Base-by-base conservation (phyloP, 1,140 invertebrate genomes). In the Conopomorpha cramerella region DNA sequence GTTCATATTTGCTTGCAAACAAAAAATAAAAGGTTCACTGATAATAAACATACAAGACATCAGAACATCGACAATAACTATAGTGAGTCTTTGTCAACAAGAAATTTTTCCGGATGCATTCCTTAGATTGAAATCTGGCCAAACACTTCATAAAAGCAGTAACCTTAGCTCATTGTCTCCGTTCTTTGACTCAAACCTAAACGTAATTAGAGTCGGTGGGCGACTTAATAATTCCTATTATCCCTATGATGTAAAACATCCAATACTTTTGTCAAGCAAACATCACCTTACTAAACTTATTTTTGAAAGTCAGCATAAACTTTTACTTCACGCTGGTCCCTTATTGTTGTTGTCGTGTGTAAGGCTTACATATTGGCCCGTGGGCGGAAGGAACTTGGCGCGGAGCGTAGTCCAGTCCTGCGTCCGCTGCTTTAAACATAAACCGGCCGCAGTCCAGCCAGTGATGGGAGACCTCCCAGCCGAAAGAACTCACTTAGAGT, bases 121-220 rank as follows among this genome's bases (percentile, higher is more conserved):
- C n/a, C n/a, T n/a, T n/a, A n/a, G n/a, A n/a, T n/a, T n/a, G n/a
- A n/a, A n/a, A n/a, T n/a, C n/a, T n/a, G n/a, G n/a, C n/a, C n/a
- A n/a, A n/a, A n/a, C 39, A 13, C 13, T 13, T 17, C 12, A 3
- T 11, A 49, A 39, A 18, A 49, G 39, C 16, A 40, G 50, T 19
- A 34, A 52, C 14, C n/a, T n/a, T n/a, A n/a, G 31, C 11, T 29
- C 40, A 2, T 36, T 71, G 8, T 55, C 38, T 27, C 61, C 59
- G 4, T 68, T 71, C 41, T 6, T 73, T 7, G 61, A 70, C 31
- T 2, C 43, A 3, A 36, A 50, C n/a, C n/a, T n/a, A n/a, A 51
- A 52, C 25, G 10, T 74, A 1, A 28, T 78, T 7, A 37, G 59
- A 38, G 62, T 70, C 13, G 62, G 64, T 10, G 62, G 72, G 6